phyloP scores from a whole-genome alignment of 2,113 vertebrate species.

The Ciconia maguari region DNA sequence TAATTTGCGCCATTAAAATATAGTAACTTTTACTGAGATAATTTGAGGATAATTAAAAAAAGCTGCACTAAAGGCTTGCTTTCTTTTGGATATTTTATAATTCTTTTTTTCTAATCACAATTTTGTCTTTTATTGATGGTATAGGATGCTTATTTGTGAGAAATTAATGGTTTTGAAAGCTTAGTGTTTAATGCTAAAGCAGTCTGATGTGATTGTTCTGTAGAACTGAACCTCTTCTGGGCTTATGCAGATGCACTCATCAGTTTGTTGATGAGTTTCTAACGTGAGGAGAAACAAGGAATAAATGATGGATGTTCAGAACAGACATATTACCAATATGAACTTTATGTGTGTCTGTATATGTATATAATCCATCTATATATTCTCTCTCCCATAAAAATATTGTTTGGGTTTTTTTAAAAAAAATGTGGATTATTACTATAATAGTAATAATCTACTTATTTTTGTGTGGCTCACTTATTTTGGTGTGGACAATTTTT shows the following conservation, averaged over 20 bases:
- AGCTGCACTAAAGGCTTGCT: neutral
- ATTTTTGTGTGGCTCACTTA: neutral
- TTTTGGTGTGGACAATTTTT: neutral
- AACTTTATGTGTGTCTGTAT: neutral
- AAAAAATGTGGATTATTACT: neutral
- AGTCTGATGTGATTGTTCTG: neutral
- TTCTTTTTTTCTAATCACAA: neutral
- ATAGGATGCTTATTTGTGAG: neutral
- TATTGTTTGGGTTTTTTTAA: too few species aligned
- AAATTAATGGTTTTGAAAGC: neutral
- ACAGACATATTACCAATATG: rapidly evolving
- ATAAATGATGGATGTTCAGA: neutral
- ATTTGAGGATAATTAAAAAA: neutral
- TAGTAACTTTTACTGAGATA: neutral
- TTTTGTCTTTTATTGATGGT: neutral
- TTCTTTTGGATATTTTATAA: neutral
- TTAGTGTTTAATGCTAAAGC: neutral
- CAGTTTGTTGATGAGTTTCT: neutral
- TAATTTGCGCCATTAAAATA: neutral
- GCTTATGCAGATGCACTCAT: neutral
- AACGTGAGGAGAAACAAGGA: neutral
- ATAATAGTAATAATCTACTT: too few species aligned
- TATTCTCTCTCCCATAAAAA: neutral
- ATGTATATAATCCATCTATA: too few species aligned
- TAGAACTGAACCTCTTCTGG: neutral